A percentile compares a stretch with the other conserved stretches of the same genome.
These are phyloP conservation scores for Aradus depressus DNA, from an alignment of 2,888 invertebrate species.

Conservation along the genomic window DNA sequence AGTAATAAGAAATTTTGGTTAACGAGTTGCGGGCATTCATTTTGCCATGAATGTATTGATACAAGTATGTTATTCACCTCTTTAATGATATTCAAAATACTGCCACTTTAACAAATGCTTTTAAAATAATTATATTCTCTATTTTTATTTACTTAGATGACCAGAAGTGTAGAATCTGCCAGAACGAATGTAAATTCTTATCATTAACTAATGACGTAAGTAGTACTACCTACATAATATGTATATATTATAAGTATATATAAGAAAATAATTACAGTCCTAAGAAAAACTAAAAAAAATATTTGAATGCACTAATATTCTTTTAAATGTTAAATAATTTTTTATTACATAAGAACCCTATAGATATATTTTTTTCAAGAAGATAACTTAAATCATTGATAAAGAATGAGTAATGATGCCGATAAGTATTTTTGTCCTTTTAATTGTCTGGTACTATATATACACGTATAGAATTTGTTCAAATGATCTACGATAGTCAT, in stretches of 20 bases:
- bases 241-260: not conserved
- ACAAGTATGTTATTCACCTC: conserved; percentile 35
- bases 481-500: not conserved
- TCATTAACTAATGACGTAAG: conserved; percentile 22
- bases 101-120: not conserved
- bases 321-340: too few species aligned
- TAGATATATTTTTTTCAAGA: too few species aligned
- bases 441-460: not conserved
- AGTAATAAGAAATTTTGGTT: conserved; percentile 39
- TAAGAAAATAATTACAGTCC: too few species aligned
- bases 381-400: too few species aligned
- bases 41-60: conserved; percentile 73
- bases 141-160: conserved; percentile 8
- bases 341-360: too few species aligned
- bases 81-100: not conserved
- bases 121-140: not conserved
- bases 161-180: conserved; percentile 15
- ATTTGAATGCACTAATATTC: too few species aligned
- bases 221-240: conserved; percentile 1
- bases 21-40: conserved; percentile 85
- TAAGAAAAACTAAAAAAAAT: too few species aligned
- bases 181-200: conserved; percentile 16
- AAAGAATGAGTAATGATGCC: too few species aligned
- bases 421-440: not conserved
- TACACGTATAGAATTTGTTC: not conserved